Percentiles rank a stretch among this genome's conserved stretches.
phyloP scores from a whole-genome alignment of 2,888 invertebrate species.

The Anticlea derivata region DNA sequence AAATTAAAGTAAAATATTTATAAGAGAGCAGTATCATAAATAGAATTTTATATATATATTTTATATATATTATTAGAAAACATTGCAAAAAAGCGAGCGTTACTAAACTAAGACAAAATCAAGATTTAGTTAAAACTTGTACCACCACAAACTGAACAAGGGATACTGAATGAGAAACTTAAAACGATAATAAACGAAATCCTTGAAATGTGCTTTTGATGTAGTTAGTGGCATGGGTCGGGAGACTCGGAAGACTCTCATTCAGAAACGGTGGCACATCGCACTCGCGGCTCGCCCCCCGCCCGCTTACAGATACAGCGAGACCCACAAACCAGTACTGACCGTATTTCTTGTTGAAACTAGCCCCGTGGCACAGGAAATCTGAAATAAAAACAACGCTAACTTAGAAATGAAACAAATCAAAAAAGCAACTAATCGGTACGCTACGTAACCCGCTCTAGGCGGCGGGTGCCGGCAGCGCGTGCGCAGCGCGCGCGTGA shows the following conservation, averaged over 20 bases:
- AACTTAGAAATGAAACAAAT: constrained; percentile 34
- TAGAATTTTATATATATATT: no score
- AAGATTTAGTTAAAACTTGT: background rate
- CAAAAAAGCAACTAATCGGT: constrained; percentile 24
- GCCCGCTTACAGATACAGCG: no score
- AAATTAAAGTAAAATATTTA: no score
- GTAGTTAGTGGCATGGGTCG: no score
- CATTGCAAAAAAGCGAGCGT: constrained; percentile 2
- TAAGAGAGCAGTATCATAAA: no score
- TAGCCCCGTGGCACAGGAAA: constrained; percentile 82
- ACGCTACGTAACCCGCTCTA: no score
- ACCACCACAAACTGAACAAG: background rate
- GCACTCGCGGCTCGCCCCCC: no score
- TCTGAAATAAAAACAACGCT: constrained; percentile 63
- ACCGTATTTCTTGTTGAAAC: constrained; percentile 83
- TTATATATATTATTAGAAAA: background rate
- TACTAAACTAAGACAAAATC: background rate
- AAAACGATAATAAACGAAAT: no score
- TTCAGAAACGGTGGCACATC: no score
- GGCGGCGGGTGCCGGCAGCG: no score
- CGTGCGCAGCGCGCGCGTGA: background rate
- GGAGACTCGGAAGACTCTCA: no score
- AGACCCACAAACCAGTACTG: constrained; percentile 45
- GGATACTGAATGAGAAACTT: background rate
- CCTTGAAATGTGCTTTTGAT: no score